These are phyloP conservation scores for Monoplex corrugatus DNA, from an alignment of 2,888 invertebrate species.

Conservation along the genomic window DNA sequence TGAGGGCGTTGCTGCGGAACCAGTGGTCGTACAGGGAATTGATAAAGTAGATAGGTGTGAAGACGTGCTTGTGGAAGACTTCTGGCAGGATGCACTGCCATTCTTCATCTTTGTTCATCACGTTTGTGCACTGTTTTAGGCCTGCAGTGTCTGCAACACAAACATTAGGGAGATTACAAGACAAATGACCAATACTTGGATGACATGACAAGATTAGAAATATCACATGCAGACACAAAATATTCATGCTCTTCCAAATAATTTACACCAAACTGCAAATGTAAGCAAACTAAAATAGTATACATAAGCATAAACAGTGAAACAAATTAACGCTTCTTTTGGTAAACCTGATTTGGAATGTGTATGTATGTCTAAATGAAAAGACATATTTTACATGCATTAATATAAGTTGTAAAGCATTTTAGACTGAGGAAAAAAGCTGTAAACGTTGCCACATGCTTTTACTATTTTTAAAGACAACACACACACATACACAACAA, in stretches of 20 bases:
- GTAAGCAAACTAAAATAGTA: not conserved
- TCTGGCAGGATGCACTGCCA: constrained; percentile 66
- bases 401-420: not conserved
- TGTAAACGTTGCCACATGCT: no score
- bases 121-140: constrained; percentile 61
- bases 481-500: not conserved
- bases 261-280: not conserved
- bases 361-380: not conserved
- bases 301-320: not conserved
- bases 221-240: not conserved
- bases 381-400: not conserved
- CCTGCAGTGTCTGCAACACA: constrained; percentile 56
- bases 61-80: constrained; percentile 61
- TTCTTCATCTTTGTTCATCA: constrained; percentile 44
- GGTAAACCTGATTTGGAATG: not conserved
- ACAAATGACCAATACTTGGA: not conserved
- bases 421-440: no score
- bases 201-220: not conserved
- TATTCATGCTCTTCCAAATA: not conserved
- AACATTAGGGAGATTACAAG: no score
- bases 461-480: no score
- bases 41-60: constrained; percentile 63
- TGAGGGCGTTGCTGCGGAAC: constrained; percentile 58
- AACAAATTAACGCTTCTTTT: not conserved
- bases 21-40: constrained; percentile 66